Conservation (phyloP, 2,113 vertebrate species). For the Antennarius striatus region DNA sequence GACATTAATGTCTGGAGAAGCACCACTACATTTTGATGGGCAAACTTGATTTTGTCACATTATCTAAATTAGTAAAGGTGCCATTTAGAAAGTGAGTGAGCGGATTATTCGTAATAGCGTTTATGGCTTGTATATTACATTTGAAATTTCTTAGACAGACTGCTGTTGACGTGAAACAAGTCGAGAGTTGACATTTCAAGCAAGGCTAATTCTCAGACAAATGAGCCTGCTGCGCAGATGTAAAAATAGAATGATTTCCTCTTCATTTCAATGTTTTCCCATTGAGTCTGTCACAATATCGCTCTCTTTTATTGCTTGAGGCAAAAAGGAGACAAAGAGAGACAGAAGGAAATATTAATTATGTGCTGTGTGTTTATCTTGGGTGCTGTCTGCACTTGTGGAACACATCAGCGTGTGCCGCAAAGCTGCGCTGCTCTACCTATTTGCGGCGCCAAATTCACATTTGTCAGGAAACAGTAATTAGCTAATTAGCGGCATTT, state of each 20-base stretch:
- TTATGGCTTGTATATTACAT: conserved; percentile 19
- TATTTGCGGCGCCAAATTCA: conserved; percentile 39
- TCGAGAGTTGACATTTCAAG: conserved; percentile 41
- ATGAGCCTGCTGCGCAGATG: conserved; percentile 10
- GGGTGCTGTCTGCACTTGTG: conserved; percentile 32
- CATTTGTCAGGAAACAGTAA: conserved; percentile 64
- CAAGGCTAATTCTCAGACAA: conserved; percentile 19
- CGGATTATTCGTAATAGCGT: conserved; percentile 18
- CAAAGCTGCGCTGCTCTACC: conserved; percentile 41
- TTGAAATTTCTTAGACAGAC: conserved; percentile 13
- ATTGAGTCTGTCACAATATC: conserved; percentile 9
- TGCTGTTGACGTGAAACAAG: conserved; percentile 31
- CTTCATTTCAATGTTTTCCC: conserved; percentile 13
- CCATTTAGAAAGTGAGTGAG: conserved; percentile 24
- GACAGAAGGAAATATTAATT: conserved; percentile 30
- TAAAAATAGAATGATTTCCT: conserved; percentile 15
- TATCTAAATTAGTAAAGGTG: neutral
- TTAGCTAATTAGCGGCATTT: conserved; percentile 74
- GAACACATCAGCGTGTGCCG: conserved; percentile 25
- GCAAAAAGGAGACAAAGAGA: conserved; percentile 23
- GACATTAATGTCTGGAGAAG: neutral
- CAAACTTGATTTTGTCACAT: conserved; percentile 1
- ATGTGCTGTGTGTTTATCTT: conserved; percentile 44
- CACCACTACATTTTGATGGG: conserved; percentile 12
- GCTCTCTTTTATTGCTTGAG: conserved; percentile 9